These are phyloP conservation scores for Venustoraphidia nigricollis DNA, from an alignment of 2,888 invertebrate genomes.

Conservation along the genomic window DNA sequence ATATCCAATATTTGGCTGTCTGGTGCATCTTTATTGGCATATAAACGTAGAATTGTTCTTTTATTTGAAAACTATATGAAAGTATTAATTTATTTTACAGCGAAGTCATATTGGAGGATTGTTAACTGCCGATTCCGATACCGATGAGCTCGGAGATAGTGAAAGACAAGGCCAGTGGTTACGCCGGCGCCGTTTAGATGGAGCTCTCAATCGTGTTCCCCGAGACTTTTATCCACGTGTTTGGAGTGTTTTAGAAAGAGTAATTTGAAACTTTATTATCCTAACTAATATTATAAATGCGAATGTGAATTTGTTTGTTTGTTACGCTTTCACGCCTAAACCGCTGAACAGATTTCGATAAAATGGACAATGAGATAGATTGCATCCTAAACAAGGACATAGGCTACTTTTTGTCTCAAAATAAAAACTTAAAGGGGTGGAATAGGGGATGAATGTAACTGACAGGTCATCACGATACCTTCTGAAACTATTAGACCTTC, in stretches of 20 bases:
- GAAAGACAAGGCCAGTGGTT: constrained; percentile 96
- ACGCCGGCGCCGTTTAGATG: constrained; percentile 82
- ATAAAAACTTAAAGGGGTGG: too few relatives aligned
- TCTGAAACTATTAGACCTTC: too few relatives aligned
- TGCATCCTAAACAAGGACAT: too few relatives aligned
- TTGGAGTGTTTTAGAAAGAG: constrained; percentile 81
- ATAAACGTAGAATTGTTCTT: constrained; percentile 1
- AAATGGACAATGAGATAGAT: too few relatives aligned
- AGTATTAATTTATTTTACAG: constrained; percentile 14
- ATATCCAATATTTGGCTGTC: too few relatives aligned
- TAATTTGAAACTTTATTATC: constrained; percentile 22
- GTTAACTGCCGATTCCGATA: constrained; percentile 27
- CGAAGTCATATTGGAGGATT: constrained; percentile 35
- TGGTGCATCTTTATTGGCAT: constrained; percentile 1
- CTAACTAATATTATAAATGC: too few relatives aligned
- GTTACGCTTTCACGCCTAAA: too few relatives aligned
- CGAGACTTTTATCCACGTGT: constrained; percentile 91
- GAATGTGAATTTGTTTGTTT: too few relatives aligned
- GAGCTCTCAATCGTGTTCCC: constrained; percentile 93
- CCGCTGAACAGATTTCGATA: too few relatives aligned
- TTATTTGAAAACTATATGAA: constrained; percentile 1
- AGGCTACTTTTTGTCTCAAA: too few relatives aligned
- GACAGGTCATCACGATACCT: too few relatives aligned
- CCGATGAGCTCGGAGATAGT: constrained; percentile 39
- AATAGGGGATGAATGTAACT: too few relatives aligned